Base-by-base conservation (phyloP, 2,113 vertebrate species). In the Scolopax mira region DNA sequence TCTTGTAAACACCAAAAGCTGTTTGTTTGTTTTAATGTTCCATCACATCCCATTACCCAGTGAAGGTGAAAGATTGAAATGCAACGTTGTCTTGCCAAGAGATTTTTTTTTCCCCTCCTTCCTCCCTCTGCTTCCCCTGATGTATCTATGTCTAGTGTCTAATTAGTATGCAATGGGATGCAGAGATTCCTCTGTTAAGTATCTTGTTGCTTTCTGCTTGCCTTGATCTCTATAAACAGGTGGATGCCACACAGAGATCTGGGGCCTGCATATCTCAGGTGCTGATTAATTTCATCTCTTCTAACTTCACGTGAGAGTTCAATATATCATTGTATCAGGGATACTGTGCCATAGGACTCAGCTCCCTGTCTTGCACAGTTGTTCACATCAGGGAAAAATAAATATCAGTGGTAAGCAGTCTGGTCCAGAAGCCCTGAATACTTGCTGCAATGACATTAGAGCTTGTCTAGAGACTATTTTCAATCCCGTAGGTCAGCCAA, bases 1-100 rank as follows among this genome's bases (percentile, higher is more conserved):
- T 98, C 97, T 96, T 98, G 97, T 98, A 98, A 98, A 98, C 97
- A 98, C 98, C 97, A 97, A 98, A 97, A 98, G 97, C 97, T 97
- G 97, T 98, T 98, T 98, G 98, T 98, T 98, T 98, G 97, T 97
- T 98, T 98, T 98, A 97, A 98, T 97, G 97, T 98, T 98, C 97
- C 97, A 98, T 97, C 96, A 96, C 97, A 97, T 98, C 97, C 96
- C 97, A 97, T 98, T 98, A 98, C 95, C 97, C 97, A 97, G 96
- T 79, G 98, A 98, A 98, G 98, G 98, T 98, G 98, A 98, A 98
- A 97, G 97, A 98, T 95, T 91, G 96, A 96, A 97, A 96, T 80
- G 91, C 88, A 89, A 96, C 19, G 25, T 89, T 96, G 93, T 98
- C 91, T 96, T 98, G 96, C 97, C 97, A 98, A 97, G 96, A 97